A percentile compares a stretch with the other conserved stretches of the same genome.
Evolutionary conservation across 2,113 vertebrate genomes (phyloP).

Genomic region (Haemorhous mexicanus): DNA sequence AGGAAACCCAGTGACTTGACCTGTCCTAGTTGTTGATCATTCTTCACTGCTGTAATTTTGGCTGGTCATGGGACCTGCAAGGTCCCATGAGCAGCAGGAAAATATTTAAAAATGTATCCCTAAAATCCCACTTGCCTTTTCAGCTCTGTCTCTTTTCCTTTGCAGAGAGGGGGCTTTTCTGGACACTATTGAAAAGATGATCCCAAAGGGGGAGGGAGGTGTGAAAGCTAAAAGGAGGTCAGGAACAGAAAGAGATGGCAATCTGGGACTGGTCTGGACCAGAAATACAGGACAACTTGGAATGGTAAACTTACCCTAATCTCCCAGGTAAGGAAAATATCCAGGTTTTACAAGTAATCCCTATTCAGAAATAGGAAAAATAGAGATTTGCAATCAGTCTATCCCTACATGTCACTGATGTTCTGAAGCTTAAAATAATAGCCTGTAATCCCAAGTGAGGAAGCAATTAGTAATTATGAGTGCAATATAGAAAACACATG

Average conservation of each 20-base stretch:
- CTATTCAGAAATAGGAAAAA: neutral
- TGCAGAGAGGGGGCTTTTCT: neutral
- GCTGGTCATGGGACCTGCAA: neutral
- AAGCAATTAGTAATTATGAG: neutral
- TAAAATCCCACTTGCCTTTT: neutral
- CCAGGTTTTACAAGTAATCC: neutral
- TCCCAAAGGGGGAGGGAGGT: neutral
- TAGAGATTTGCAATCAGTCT: neutral
- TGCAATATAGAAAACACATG: neutral
- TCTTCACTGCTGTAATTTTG: neutral
- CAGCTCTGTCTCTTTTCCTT: neutral
- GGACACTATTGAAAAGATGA: neutral
- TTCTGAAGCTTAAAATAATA: neutral
- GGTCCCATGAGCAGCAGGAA: fast-evolving
- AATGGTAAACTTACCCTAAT: neutral
- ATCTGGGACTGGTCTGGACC: neutral
- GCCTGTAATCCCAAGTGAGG: neutral
- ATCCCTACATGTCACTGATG: neutral
- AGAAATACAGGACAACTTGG: neutral
- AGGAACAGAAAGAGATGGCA: neutral
- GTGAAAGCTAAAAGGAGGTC: neutral
- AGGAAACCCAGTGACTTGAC: neutral
- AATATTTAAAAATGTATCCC: neutral
- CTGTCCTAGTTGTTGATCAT: neutral
- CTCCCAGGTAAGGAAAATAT: neutral